A percentile compares a stretch with the other conserved stretches of the same genome.
Conservation (phyloP, 2,113 vertebrate species). For the Scytalopus superciliaris region DNA sequence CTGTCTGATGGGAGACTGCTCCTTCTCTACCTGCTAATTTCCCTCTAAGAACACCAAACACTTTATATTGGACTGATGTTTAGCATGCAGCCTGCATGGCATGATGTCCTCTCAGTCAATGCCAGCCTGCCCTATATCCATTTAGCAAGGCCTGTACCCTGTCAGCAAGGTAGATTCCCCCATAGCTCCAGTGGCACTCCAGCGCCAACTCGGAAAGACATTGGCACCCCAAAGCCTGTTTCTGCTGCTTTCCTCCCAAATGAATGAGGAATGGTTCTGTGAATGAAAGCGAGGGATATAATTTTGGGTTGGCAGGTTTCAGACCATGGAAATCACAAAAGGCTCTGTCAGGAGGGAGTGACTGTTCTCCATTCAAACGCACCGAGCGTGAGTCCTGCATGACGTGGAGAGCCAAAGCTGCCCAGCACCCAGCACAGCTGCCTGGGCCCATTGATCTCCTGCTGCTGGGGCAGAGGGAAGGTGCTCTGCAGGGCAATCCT, state of each 20-base stretch:
- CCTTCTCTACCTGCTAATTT: background rate
- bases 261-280: background rate
- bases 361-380: background rate
- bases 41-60: background rate
- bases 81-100: background rate
- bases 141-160: background rate
- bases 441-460: background rate
- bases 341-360: background rate
- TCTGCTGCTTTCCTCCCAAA: background rate
- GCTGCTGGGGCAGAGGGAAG: background rate
- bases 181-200: background rate
- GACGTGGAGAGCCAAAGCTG: background rate
- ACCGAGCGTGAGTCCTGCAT: accelerated
- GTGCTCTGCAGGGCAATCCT: background rate
- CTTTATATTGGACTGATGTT: background rate
- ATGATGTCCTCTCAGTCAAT: background rate
- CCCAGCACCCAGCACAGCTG: background rate
- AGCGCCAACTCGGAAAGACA: background rate
- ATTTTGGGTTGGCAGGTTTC: background rate
- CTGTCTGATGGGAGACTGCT: background rate
- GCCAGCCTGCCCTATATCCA: background rate
- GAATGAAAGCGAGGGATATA: background rate
- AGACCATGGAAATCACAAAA: background rate
- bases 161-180: background rate
- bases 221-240: accelerated